Percentiles rank a stretch among this genome's conserved stretches.
Evolutionary conservation across 2,797 vertebrate genomes (phyloP).

Genomic region (Sebastes minor): DNA sequence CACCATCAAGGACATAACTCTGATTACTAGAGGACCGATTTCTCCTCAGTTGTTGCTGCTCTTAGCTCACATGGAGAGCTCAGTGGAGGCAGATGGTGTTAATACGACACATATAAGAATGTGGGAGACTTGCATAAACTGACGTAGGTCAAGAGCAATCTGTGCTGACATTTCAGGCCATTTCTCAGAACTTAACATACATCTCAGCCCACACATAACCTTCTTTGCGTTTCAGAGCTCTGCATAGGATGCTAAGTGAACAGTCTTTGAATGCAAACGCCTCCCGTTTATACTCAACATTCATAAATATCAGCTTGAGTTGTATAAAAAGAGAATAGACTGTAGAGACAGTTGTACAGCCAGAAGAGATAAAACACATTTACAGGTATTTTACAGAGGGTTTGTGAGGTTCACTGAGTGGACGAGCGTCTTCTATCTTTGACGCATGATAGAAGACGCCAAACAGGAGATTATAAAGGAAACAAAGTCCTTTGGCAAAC

Average conservation of each 20-base stretch:
- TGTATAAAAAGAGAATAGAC: constrained; percentile 11
- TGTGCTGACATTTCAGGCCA: constrained; percentile 63
- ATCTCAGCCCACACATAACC: constrained; percentile 67
- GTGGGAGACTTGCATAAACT: constrained; percentile 61
- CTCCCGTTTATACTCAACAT: constrained; percentile 26
- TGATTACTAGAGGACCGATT: constrained; percentile 11
- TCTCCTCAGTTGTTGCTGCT: constrained; percentile 37
- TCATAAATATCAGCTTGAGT: constrained; percentile 43
- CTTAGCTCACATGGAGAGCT: constrained; percentile 26
- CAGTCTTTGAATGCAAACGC: constrained; percentile 36
- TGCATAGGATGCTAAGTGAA: constrained; percentile 23
- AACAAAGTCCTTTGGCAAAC: constrained; percentile 64
- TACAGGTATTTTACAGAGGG: constrained; percentile 27
- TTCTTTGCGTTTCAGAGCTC: constrained; percentile 41
- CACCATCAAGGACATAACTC: constrained; percentile 25
- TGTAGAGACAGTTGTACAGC: background rate
- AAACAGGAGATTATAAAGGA: constrained; percentile 54
- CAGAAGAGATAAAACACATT: constrained; percentile 25
- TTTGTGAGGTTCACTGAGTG: constrained; percentile 29
- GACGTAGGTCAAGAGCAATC: constrained; percentile 66
- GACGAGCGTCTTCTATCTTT: constrained; percentile 48
- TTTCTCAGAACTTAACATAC: constrained; percentile 60
- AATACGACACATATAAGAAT: constrained; percentile 62
- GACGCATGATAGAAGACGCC: constrained; percentile 47
- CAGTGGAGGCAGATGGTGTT: constrained; percentile 38